Conservation (phyloP, 2,113 vertebrate genomes). For the Larimichthys polyactis region DNA sequence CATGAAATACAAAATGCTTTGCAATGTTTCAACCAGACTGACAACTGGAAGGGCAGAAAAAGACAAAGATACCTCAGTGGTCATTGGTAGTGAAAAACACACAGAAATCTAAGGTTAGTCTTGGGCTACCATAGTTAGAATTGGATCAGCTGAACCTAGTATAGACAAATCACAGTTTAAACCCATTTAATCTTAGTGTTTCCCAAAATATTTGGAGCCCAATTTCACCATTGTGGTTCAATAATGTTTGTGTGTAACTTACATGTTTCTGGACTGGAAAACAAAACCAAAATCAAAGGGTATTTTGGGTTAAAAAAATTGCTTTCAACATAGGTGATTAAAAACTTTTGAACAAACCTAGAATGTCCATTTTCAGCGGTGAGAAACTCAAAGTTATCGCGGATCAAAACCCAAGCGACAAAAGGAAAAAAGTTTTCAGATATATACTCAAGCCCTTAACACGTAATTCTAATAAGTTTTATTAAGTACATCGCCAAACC, state of each 20-base stretch:
- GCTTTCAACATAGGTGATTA: too few species aligned
- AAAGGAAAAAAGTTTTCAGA: slow-evolving; percentile 1
- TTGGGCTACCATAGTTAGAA: neutral
- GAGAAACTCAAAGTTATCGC: neutral
- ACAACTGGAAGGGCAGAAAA: neutral
- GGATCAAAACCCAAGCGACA: neutral
- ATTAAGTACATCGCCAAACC: neutral
- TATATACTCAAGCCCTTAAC: neutral
- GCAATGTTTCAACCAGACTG: neutral
- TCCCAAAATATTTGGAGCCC: too few species aligned
- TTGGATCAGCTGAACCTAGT: too few species aligned
- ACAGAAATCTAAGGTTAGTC: neutral
- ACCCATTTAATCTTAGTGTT: too few species aligned
- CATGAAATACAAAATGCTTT: neutral
- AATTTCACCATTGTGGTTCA: too few species aligned
- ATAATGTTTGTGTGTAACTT: too few species aligned
- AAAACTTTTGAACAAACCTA: neutral
- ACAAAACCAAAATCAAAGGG: too few species aligned
- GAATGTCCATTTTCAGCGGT: neutral
- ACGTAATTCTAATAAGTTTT: neutral
- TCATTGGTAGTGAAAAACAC: neutral
- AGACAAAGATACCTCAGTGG: neutral
- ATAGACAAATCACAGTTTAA: too few species aligned
- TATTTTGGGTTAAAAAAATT: too few species aligned
- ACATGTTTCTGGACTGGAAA: too few species aligned